Base-by-base conservation (phyloP, 2,888 invertebrate genomes). In the Lepidocyrtoides sp. region DNA sequence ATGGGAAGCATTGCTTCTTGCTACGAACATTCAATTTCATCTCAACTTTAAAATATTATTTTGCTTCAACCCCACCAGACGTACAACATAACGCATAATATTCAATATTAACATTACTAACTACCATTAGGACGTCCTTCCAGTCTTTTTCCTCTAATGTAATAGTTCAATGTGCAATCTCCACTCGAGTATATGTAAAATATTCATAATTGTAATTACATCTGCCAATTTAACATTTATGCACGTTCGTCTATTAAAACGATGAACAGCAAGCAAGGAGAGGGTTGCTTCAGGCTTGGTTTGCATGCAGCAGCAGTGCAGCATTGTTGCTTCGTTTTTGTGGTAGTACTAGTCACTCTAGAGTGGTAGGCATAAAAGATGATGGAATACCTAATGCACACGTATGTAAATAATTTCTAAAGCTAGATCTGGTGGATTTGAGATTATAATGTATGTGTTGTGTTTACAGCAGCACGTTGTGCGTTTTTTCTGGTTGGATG, bases 161-260 rank as follows among this genome's bases (percentile, higher is more conserved):
- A n/a, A n/a, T n/a, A n/a, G n/a, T 51, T 17, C n/a, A 10, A n/a
- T 5, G 51, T 51, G 14, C 51, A 51, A 57, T 57, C 57, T 7
- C 8, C 8, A 23, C 57, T 48, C 48, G 4, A 48, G 54, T 29
- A 36, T 81, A 81, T 81, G 81, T 36, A 60, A 81, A 81, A 51
- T 51, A 23, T 36, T 17, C 26, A 81, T 82, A 63, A 63, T 82
- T 82, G 82, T 82, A 82, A 82, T 82, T 82, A 82, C 44, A 82
- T 82, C 23, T 44, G 82, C 82, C 82, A 82, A 82, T 82, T 82
- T 82, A 60, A 44, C 41, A 82, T 82, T 82, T 82, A 44, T 82
- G 82, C 29, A 32, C 36, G 63, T 63, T 60, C 82, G 26, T 79
- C 44, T 17, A 44, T 20, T 48, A 14, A 48, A 29, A 14, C 26